Conservation (phyloP, 2,113 vertebrate species). For the Butastur rufipennis region DNA sequence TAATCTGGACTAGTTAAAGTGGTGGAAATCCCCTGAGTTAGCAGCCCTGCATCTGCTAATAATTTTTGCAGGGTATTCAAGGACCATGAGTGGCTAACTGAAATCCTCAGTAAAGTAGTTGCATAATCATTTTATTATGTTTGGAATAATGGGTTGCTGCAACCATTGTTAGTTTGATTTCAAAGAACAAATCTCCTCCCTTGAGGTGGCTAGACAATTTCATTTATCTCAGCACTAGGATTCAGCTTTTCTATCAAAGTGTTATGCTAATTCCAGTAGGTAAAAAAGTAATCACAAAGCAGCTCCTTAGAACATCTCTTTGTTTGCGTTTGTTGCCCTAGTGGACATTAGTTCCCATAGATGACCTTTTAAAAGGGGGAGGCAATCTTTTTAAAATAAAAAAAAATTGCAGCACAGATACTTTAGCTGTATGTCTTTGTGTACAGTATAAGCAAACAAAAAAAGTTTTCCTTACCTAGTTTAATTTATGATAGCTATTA, state of each 20-base stretch:
- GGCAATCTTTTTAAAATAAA: background rate
- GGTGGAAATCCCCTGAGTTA: background rate
- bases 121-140: background rate
- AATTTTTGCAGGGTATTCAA: background rate
- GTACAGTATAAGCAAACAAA: background rate
- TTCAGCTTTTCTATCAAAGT: background rate
- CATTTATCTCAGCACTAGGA: background rate
- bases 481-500: background rate
- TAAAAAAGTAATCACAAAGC: background rate
- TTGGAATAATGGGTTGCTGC: background rate
- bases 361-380: background rate
- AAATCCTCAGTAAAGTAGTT: background rate
- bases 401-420: background rate
- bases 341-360: background rate
- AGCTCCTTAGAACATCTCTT: background rate
- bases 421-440: background rate
- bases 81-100: background rate
- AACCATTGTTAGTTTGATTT: background rate
- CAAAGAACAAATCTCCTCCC: background rate
- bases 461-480: background rate
- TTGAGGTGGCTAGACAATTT: background rate
- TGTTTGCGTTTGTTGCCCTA: background rate
- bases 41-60: background rate
- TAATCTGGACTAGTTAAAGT: background rate
- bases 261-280: background rate